These are phyloP conservation scores for Pomacea canaliculata DNA, from an alignment of 2,888 invertebrate genomes.

Conservation along the genomic window DNA sequence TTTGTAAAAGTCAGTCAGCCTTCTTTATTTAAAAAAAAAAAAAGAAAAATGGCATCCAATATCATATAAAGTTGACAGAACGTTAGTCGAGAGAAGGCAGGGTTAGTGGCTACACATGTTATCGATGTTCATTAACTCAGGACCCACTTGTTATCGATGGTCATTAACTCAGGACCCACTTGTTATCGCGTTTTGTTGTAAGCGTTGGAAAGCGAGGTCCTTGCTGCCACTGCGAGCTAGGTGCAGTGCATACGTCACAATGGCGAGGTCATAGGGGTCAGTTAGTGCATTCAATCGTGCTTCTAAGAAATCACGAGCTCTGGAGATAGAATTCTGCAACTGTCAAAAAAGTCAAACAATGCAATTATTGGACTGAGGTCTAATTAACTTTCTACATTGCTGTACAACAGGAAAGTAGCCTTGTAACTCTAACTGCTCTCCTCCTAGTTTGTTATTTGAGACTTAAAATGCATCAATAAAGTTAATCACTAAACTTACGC, in stretches of 20 bases:
- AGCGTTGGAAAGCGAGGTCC: slow-evolving; percentile 38
- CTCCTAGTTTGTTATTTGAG: too few species aligned
- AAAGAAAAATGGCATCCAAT: background rate
- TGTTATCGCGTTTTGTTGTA: slow-evolving; percentile 46
- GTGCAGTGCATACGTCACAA: slow-evolving; percentile 59
- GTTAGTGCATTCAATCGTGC: slow-evolving; percentile 46
- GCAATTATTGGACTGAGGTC: background rate
- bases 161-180: too few species aligned
- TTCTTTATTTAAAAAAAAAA: too few species aligned
- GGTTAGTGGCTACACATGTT: background rate
- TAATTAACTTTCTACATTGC: background rate
- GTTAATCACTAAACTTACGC: background rate
- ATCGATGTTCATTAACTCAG: background rate
- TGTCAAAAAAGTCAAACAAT: background rate
- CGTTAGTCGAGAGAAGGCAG: background rate
- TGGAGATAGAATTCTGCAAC: slow-evolving; percentile 38
- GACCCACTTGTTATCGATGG: too few species aligned
- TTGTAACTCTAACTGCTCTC: too few species aligned
- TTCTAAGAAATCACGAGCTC: slow-evolving; percentile 65
- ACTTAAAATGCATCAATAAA: too few species aligned
- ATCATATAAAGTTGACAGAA: background rate
- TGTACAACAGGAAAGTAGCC: too few species aligned
- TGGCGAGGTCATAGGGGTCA: slow-evolving; percentile 60
- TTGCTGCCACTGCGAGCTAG: slow-evolving; percentile 47
- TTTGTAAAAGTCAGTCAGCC: too few species aligned